Evolutionary conservation across 2,797 vertebrate genomes (phyloP).

Genomic region (Coendou prehensilis): DNA sequence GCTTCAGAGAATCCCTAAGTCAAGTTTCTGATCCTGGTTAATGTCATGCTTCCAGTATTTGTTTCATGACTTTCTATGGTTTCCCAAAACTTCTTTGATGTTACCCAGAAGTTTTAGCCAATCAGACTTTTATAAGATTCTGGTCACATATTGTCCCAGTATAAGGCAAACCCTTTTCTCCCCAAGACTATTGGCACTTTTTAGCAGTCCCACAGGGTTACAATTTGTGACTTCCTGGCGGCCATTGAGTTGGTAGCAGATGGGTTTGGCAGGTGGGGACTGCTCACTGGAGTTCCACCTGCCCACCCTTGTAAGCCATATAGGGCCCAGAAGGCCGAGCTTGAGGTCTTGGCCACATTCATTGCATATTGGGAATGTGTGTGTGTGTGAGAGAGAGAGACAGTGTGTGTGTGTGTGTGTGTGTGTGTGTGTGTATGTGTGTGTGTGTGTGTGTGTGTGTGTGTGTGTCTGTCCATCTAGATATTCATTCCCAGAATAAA

Average conservation of each 20-base stretch:
- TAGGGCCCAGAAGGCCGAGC: slow-evolving; percentile 59
- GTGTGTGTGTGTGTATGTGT: not conserved
- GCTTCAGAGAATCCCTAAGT: not conserved
- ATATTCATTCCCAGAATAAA: not conserved
- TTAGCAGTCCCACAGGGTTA: slow-evolving; percentile 61
- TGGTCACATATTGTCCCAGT: not conserved
- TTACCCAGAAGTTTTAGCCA: not conserved
- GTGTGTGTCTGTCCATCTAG: too few species aligned
- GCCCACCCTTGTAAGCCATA: not conserved
- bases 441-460: not conserved
- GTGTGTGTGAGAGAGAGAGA: too few species aligned
- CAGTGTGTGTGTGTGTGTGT: not conserved
- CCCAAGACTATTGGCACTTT: slow-evolving; percentile 48
- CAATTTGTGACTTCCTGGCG: slow-evolving; percentile 68
- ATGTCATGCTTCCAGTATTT: not conserved
- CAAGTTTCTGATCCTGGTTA: slow-evolving; percentile 46
- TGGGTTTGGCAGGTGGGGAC: slow-evolving; percentile 70
- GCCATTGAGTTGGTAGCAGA: slow-evolving; percentile 44
- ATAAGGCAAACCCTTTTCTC: not conserved
- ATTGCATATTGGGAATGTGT: not conserved
- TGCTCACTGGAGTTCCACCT: not conserved
- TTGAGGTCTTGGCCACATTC: not conserved
- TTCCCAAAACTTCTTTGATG: slow-evolving; percentile 4
- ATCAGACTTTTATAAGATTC: not conserved
- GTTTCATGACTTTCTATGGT: not conserved